Evolutionary conservation across 37 sponge, comb jelly and placozoan genomes (phyloP), one percentile per base, ranked within the genome.

Genomic region (Haliclona indistincta): DNA sequence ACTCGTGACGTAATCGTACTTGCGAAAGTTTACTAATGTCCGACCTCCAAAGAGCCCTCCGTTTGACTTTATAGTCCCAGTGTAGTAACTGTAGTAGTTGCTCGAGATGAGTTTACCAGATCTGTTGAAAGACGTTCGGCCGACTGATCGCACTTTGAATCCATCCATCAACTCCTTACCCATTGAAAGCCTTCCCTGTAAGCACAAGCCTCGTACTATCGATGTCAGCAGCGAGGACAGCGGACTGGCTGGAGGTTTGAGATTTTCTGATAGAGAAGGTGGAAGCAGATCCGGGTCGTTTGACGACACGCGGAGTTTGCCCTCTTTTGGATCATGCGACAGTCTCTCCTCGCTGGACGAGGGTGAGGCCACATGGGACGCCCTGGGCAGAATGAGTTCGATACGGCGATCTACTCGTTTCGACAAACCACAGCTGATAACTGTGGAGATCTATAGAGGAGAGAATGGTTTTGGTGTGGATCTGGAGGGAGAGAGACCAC

Each of bases 311-410:
- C 70, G 29, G 62, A n/a, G n/a, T n/a, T n/a, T 60, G 11, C 32
- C 33, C 1, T 60, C 62, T 13, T 10, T 60, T 33, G 62, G 33
- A 33, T 60, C 62, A 11, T 60, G 62, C 62, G 53, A 17, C 53
- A 28, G 29, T 4, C 47, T 43, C 29, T 29, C 22, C 22, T 70
- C 71, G 0, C 23, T 43, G 30, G 81, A 81, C 64, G 81, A 81
- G 32, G 81, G 81, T 22, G 81, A 81, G 54, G 81, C 71, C 0
- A 26, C 25, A 26, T 81, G 81, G 81, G 81, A 81, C 39, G 64
- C 73, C 11, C 53, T 81, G 11, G 81, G 81, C 15, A 62, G 81
- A 19, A 81, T 81, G 81, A 81, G 44, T 49, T 81, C 81, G 54
- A 63, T 81, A 20, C 39, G 81, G 26, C 44, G 81, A 15, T 81